Conservation (phyloP, 2,113 vertebrate species). For the Columba janthina region DNA sequence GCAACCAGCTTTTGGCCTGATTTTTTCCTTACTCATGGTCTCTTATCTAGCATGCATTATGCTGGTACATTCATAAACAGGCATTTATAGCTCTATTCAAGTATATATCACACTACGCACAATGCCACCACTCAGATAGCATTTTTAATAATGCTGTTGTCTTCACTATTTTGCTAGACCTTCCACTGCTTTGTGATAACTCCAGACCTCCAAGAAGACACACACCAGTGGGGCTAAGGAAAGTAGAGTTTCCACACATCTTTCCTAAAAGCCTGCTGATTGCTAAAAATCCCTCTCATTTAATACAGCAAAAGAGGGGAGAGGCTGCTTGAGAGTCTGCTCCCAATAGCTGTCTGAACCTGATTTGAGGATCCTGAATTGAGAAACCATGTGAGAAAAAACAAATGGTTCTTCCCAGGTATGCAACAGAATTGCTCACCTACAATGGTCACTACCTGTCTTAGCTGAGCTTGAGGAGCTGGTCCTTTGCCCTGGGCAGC, state of each 20-base stretch:
- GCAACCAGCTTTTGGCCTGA: not conserved
- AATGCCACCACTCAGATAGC: not conserved
- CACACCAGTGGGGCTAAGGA: not conserved
- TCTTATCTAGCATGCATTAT: not conserved
- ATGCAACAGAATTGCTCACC: not conserved
- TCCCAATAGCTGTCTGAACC: not conserved
- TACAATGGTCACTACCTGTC: not conserved
- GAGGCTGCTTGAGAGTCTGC: not conserved
- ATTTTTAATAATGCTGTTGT: not conserved
- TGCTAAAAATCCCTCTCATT: not conserved
- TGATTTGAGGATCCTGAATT: not conserved
- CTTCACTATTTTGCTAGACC: not conserved
- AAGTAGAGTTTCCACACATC: not conserved
- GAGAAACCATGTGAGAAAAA: not conserved
- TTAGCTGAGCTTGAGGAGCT: not conserved
- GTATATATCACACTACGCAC: not conserved
- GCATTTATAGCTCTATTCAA: not conserved
- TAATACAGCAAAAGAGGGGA: not conserved
- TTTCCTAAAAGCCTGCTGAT: not conserved
- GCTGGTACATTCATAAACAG: not conserved
- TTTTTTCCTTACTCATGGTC: not conserved
- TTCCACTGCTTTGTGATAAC: not conserved
- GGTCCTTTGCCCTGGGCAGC: not conserved
- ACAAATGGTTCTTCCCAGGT: not conserved
- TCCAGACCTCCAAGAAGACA: not conserved